Evolutionary conservation across 2,113 vertebrate genomes (phyloP), one percentile per base, ranked within the genome.

Genomic region (Sceloporus undulatus): DNA sequence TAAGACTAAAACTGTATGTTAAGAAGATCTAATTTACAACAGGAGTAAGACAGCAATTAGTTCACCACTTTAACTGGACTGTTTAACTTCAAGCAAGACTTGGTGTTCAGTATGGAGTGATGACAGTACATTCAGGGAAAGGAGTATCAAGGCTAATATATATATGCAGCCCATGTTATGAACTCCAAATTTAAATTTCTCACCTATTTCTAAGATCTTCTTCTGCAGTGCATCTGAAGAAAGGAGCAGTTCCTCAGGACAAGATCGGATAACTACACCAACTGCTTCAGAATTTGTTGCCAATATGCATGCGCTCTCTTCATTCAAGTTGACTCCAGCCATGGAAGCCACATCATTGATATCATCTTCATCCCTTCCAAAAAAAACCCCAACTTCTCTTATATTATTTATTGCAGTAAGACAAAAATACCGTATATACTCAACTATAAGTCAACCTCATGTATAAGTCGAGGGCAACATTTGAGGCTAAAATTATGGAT

Each of bases 291-390:
- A 97, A 88, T 96, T 95, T 59, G 97, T 90, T 85, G 97, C 96
- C 90, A 98, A 94, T 94, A 98, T 98, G 90, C 95, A 96, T 0
- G 97, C 97, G 1, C 94, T 98, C 93, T 99, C 98, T 95, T 99
- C 99, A 0, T 13, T 97, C 83, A 99, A 94, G 94, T 96, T 99
- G 92, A 99, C 97, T 1, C 98, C 98, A 68, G 99, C 99, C 98
- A 99, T 99, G 90, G 97, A 98, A 86, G 99, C 97, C 81, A 99
- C 98, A 90, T 99, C 98, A 90, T 98, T 99, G 86, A 99, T 97
- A 90, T 99, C 98, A 93, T 99, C 98, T 88, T 99, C 98, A 56
- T 98, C 98, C 94, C 98, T 99, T 90, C 16, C 90, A 89, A 78
- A 40, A 82, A 80, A 19, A 62, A 59, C 10, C 56, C 10, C n/a